Conservation (phyloP, 2,113 vertebrate species). For the Salvelinus namaycush region DNA sequence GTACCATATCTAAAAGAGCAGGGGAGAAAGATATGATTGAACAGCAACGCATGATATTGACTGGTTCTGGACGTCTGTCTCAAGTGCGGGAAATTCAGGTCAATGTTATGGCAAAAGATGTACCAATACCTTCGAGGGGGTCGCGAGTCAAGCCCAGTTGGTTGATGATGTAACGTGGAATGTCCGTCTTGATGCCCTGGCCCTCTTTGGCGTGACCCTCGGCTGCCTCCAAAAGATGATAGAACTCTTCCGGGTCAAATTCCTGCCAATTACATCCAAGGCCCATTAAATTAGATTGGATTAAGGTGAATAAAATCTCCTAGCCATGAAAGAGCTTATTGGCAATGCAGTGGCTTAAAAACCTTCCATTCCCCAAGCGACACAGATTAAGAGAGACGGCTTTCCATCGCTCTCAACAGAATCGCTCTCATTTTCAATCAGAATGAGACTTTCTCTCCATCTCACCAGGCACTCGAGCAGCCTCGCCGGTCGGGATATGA, state of each 20-base stretch:
- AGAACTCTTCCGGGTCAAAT: conserved; percentile 96
- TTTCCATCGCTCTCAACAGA: too few species aligned
- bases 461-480: conserved; percentile 94
- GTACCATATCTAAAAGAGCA: conserved; percentile 82
- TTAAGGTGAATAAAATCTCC: not conserved
- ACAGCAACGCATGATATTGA: not conserved
- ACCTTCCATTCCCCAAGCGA: too few species aligned
- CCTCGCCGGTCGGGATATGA: conserved; percentile 92
- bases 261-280: conserved; percentile 74
- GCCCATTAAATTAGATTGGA: conserved; percentile 29
- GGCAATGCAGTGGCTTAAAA: too few species aligned
- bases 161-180: conserved; percentile 93
- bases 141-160: conserved; percentile 91
- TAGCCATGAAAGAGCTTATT: too few species aligned
- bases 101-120: conserved; percentile 4
- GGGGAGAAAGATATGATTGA: not conserved
- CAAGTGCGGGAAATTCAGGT: too few species aligned
- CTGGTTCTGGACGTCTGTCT: not conserved
- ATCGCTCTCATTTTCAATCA: too few species aligned
- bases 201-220: conserved; percentile 95
- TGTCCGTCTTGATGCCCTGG: conserved; percentile 92
- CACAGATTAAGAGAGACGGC: too few species aligned
- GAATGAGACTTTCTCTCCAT: not conserved
- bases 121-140: conserved; percentile 81
- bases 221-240: conserved; percentile 92